Evolutionary conservation across 1,140 invertebrate genomes (phyloP).

Genomic region (Caenorhabditis latens): DNA sequence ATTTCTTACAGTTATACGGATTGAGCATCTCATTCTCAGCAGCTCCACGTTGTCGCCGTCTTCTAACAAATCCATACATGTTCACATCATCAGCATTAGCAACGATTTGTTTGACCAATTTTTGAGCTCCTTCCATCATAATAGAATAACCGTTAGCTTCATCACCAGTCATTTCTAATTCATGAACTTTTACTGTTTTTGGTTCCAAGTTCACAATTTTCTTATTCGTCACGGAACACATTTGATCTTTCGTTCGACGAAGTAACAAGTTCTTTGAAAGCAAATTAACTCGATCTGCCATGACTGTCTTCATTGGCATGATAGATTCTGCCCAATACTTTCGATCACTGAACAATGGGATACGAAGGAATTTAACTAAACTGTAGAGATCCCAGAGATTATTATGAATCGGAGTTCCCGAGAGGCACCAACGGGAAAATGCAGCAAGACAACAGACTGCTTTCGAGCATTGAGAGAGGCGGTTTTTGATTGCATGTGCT

Average conservation of each 20-base stretch:
- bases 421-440: conserved; percentile 85
- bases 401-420: conserved; percentile 95
- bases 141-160: conserved; percentile 68
- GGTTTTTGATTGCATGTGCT: conserved; percentile 90
- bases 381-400: conserved; percentile 90
- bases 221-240: conserved; percentile 67
- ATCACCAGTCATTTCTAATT: conserved; percentile 66
- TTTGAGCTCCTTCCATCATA: conserved; percentile 72
- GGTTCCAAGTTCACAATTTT: conserved; percentile 70
- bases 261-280: conserved; percentile 74
- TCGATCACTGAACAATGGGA: conserved; percentile 82
- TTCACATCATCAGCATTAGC: conserved; percentile 43
- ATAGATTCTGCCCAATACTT: conserved; percentile 80
- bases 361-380: conserved; percentile 81
- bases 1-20: conserved; percentile 67
- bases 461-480: conserved; percentile 84
- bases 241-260: conserved; percentile 73
- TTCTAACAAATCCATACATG: conserved; percentile 57
- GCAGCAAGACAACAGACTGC: conserved; percentile 83
- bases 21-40: conserved; percentile 61
- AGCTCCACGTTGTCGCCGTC: not conserved
- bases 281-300: conserved; percentile 70
- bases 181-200: conserved; percentile 65
- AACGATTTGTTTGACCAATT: conserved; percentile 68
- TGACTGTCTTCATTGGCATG: conserved; percentile 63